Conservation (phyloP, 1,140 invertebrate species). For the Rhynchophorus ferrugineus region DNA sequence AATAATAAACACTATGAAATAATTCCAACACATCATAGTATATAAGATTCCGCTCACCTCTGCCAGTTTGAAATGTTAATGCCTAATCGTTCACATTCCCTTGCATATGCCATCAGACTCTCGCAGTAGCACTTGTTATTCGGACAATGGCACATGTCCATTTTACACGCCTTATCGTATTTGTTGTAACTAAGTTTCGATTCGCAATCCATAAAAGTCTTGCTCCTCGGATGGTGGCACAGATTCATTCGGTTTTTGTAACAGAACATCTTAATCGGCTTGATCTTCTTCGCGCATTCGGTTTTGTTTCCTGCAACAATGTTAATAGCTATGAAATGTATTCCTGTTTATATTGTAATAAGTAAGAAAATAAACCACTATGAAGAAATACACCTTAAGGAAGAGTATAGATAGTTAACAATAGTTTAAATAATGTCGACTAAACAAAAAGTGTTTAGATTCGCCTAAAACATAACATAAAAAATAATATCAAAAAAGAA, state of each 20-base stretch:
- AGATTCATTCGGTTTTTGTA: slow-evolving; percentile 16
- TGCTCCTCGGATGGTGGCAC: slow-evolving; percentile 28
- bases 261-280: slow-evolving; percentile 25
- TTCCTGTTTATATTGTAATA: neutral
- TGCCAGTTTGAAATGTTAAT: slow-evolving; percentile 57
- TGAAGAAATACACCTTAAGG: no score
- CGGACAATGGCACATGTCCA: slow-evolving; percentile 87
- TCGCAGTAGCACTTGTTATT: slow-evolving; percentile 79
- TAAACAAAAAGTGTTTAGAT: no score
- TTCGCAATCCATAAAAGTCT: slow-evolving; percentile 60
- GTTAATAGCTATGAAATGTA: neutral
- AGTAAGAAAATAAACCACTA: no score
- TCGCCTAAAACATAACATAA: no score
- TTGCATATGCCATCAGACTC: slow-evolving; percentile 78
- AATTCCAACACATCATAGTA: no score
- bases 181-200: slow-evolving; percentile 66
- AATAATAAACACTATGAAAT: no score
- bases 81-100: slow-evolving; percentile 73
- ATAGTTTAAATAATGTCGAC: no score
- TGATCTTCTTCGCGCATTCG: slow-evolving; percentile 55
- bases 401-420: no score
- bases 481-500: no score
- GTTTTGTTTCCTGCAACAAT: slow-evolving; percentile 38
- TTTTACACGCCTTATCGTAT: slow-evolving; percentile 77
- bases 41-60: no score